These are phyloP conservation scores for Calidris pugnax DNA, from an alignment of 2,113 vertebrate genomes.

Conservation along the genomic window DNA sequence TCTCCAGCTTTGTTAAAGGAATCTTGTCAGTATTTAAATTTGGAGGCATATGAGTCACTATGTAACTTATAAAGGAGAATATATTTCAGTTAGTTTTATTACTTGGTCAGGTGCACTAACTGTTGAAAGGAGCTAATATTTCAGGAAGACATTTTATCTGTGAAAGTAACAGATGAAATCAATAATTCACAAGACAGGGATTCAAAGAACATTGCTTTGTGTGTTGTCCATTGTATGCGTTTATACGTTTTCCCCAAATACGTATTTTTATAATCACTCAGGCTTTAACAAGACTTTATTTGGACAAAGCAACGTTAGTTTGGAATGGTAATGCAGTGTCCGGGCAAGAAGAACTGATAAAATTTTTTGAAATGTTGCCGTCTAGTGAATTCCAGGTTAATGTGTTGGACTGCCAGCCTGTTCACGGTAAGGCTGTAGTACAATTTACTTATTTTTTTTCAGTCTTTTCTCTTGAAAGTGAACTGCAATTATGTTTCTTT, in stretches of 20 bases:
- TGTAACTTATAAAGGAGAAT: background rate
- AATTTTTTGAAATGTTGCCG: constrained; percentile 95
- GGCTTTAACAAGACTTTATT: constrained; percentile 90
- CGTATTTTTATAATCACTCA: constrained; percentile 24
- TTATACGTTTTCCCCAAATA: background rate
- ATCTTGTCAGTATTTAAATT: background rate
- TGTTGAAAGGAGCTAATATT: background rate
- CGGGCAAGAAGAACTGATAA: constrained; percentile 87
- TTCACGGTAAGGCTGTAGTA: constrained; percentile 82
- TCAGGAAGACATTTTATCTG: background rate
- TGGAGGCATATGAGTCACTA: background rate
- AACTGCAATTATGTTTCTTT: background rate
- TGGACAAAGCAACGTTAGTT: constrained; percentile 92
- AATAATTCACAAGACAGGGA: background rate
- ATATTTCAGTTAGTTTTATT: background rate
- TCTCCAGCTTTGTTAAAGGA: background rate
- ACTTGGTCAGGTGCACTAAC: background rate
- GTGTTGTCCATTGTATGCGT: background rate
- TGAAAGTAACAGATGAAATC: background rate
- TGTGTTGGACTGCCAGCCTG: constrained; percentile 93
- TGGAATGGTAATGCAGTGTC: constrained; percentile 97
- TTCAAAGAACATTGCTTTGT: background rate
- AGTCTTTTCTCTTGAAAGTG: background rate
- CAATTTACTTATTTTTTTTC: background rate
- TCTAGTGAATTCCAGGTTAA: constrained; percentile 95